Evolutionary conservation across 2,113 vertebrate species (phyloP).

Genomic region (Hippotragus niger): DNA sequence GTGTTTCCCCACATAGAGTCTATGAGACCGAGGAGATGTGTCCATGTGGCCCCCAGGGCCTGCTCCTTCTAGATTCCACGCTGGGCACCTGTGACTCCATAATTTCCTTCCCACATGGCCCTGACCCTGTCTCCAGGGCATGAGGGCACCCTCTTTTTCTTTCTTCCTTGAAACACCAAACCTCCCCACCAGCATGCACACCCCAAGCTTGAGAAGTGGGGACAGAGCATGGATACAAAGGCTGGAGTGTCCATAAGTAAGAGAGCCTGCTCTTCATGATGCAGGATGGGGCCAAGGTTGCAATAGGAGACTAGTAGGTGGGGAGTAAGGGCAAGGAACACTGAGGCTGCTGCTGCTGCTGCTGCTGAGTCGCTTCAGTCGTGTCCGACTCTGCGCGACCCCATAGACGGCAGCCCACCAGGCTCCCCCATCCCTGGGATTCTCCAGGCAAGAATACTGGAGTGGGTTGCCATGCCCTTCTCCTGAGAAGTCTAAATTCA

Average conservation of each 20-base stretch:
- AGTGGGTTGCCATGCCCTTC: too few species aligned
- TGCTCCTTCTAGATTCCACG: neutral
- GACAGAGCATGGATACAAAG: too few species aligned
- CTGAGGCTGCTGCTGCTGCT: neutral
- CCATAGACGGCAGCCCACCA: too few species aligned
- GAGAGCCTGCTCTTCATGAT: neutral
- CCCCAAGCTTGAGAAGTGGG: neutral
- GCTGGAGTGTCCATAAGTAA: too few species aligned
- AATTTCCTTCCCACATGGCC: neutral
- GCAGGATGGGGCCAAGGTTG: too few species aligned
- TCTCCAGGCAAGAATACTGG: too few species aligned
- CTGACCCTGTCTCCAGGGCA: neutral
- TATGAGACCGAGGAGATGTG: too few species aligned
- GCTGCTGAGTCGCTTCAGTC: too few species aligned
- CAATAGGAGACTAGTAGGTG: too few species aligned
- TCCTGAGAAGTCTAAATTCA: neutral
- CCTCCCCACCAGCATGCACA: neutral
- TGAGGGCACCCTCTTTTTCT: neutral
- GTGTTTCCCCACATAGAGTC: neutral
- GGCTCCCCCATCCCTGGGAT: too few species aligned
- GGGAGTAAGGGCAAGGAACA: rapidly evolving
- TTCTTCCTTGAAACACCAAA: neutral
- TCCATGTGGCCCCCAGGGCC: too few species aligned
- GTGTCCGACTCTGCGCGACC: too few species aligned
- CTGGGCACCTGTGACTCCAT: neutral